phyloP scores from a whole-genome alignment of 2,113 vertebrate genomes.

The Leptocoma aspasia region DNA sequence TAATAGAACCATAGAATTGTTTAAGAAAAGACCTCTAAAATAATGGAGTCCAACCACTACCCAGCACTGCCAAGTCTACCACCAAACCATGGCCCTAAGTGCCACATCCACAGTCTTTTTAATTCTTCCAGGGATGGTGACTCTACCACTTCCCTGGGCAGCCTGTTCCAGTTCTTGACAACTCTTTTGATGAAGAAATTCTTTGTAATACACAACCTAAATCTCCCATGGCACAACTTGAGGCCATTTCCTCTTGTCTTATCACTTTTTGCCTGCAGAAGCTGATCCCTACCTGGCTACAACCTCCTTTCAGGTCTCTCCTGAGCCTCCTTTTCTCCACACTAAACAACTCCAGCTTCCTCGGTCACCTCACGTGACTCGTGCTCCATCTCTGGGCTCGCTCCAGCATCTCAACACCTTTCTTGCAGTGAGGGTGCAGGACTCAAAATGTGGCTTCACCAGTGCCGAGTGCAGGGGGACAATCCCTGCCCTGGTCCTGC shows the following conservation, averaged over 20 bases:
- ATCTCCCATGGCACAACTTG: not conserved
- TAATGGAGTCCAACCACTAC: not conserved
- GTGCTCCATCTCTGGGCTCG: not conserved
- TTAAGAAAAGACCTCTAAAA: not conserved
- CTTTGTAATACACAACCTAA: not conserved
- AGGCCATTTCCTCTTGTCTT: not conserved
- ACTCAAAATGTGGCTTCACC: accelerated
- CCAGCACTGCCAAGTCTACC: not conserved
- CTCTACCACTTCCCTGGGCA: not conserved
- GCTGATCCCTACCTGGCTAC: too few relatives aligned
- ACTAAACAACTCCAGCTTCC: not conserved
- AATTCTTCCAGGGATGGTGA: not conserved
- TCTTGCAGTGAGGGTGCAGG: accelerated
- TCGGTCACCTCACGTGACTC: not conserved
- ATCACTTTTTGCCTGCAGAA: not conserved
- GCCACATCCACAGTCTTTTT: not conserved
- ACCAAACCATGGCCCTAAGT: not conserved
- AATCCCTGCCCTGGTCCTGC: not conserved
- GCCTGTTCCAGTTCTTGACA: not conserved
- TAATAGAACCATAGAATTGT: not conserved
- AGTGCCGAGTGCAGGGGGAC: accelerated
- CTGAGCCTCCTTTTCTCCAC: not conserved
- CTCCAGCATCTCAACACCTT: not conserved
- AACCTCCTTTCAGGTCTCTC: not conserved
- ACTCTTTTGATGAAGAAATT: not conserved